phyloP scores from a whole-genome alignment of 2,113 vertebrate genomes.

The Eurypyga helias region DNA sequence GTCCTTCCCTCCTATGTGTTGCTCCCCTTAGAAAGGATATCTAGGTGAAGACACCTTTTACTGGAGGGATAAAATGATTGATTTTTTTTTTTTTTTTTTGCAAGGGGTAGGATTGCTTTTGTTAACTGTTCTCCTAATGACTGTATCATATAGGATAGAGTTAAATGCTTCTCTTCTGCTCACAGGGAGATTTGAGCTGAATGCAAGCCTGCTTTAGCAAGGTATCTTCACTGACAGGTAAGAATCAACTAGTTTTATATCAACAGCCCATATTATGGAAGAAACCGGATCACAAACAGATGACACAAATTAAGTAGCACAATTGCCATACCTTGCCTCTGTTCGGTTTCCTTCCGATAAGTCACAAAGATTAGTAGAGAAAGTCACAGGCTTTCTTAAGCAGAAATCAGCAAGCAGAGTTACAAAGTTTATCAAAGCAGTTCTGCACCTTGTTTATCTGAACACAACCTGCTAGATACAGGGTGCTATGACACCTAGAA shows the following conservation, averaged over 20 bases:
- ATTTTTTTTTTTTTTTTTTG: too few relatives aligned
- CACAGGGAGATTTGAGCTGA: not conserved
- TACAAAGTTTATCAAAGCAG: conserved; percentile 12
- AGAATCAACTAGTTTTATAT: not conserved
- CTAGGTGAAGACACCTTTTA: not conserved
- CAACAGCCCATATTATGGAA: not conserved
- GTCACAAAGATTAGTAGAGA: not conserved
- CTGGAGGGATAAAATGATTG: too few relatives aligned
- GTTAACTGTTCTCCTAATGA: not conserved
- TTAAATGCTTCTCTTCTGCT: not conserved
- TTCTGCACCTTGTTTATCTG: not conserved
- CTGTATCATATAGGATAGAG: not conserved
- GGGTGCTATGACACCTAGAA: not conserved
- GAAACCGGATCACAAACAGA: not conserved
- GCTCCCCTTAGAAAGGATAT: not conserved
- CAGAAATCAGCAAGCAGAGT: not conserved
- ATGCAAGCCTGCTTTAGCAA: not conserved
- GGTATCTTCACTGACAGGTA: not conserved
- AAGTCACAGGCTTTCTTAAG: not conserved
- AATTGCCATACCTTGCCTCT: not conserved
- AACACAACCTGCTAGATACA: not conserved
- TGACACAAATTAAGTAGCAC: not conserved
- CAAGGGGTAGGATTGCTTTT: not conserved
- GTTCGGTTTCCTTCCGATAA: not conserved
- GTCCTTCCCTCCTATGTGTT: not conserved